Conservation (phyloP, 2,888 invertebrate species). For the Lycophotia porphyrea region DNA sequence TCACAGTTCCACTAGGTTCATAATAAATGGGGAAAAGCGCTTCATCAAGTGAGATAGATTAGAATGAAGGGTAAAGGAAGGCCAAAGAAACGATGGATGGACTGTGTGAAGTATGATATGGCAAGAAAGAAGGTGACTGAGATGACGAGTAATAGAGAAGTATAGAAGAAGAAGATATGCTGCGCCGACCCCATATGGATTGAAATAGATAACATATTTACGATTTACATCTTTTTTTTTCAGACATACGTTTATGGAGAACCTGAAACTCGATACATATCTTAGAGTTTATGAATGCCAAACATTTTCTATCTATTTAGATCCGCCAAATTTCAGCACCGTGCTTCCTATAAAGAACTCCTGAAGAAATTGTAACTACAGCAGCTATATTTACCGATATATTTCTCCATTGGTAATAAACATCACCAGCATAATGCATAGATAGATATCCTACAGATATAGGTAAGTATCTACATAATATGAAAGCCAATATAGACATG, state of each 20-base stretch:
- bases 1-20: no score
- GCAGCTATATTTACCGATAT: background rate
- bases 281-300: background rate
- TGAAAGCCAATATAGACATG: slow-evolving; percentile 49
- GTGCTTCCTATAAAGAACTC: no score
- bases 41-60: background rate
- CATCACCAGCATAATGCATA: background rate
- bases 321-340: background rate
- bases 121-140: background rate
- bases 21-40: no score
- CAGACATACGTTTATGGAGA: background rate
- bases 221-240: background rate
- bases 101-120: background rate
- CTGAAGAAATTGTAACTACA: background rate
- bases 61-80: background rate
- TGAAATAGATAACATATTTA: background rate
- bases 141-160: background rate
- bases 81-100: background rate
- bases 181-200: no score
- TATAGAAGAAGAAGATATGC: background rate
- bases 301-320: background rate
- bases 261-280: background rate
- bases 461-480: slow-evolving; percentile 11
- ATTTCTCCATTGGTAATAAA: background rate
- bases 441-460: background rate